Evolutionary conservation across 2,888 invertebrate genomes (phyloP), one percentile per base, ranked within the genome.

Genomic region (Leptinotarsa peninsularis): DNA sequence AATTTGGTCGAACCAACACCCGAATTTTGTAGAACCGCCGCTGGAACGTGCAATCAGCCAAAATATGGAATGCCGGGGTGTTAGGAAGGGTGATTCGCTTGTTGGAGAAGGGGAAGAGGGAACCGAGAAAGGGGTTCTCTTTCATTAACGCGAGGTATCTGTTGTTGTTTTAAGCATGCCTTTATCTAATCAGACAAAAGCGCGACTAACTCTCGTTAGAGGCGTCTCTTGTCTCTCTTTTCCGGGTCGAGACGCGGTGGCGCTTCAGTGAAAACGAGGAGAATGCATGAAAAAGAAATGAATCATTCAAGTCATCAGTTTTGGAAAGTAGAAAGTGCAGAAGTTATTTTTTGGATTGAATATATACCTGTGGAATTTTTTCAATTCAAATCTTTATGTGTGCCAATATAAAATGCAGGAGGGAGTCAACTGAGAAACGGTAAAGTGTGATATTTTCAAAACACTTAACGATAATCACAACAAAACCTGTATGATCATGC

Each of bases 111-210:
- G 63, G 73, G 71, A 70, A 67, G 67, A 69, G 73, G 75, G 71
- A 71, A 60, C 73, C 67, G 66, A 76, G 75, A 72, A 74, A 79
- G 81, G 82, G 82, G 83, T 85, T 82, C 84, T 70, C 85, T 88
- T 88, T 89, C 88, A 88, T 88, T 88, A 88, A 87, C 85, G 87
- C 86, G 85, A 85, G 87, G 86, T 88, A 88, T 88, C 87, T 88
- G 88, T 88, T 88, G 88, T 88, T 88, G 88, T 89, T 88, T 88
- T 88, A 88, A 88, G 88, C 88, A 86, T 86, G 88, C 88, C 88
- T 88, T 88, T 88, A 88, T 88, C 88, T 88, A 88, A 88, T 88
- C 88, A 88, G 88, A 88, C 88, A 88, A 88, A 88, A 86, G 87
- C 84, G 82, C 84, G 84, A 85, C 80, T 81, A 81, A 81, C 83